These are phyloP conservation scores for Laticauda colubrina DNA, from an alignment of 2,113 vertebrate genomes.

Conservation along the genomic window DNA sequence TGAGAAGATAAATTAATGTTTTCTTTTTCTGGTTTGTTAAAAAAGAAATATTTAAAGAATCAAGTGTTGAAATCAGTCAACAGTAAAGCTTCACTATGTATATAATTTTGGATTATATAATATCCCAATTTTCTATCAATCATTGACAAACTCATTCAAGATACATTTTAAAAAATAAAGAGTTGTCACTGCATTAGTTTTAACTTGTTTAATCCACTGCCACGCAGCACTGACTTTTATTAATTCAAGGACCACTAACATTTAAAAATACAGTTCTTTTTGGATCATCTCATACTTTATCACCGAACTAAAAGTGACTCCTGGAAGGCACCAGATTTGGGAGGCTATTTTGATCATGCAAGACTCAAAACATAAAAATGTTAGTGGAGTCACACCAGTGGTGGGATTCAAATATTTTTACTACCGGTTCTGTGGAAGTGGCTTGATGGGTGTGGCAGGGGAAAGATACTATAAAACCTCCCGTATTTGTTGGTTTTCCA, in stretches of 20 bases:
- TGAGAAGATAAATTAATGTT: background rate
- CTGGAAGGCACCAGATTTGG: too few species aligned
- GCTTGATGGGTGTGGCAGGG: too few species aligned
- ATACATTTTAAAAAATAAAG: background rate
- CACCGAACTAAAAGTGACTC: background rate
- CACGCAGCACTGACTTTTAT: background rate
- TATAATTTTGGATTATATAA: background rate
- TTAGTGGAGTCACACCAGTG: too few species aligned
- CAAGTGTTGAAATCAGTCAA: background rate
- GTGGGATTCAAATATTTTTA: too few species aligned
- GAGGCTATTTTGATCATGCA: too few species aligned
- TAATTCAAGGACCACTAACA: background rate
- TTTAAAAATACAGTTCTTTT: background rate
- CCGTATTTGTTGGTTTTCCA: too few species aligned
- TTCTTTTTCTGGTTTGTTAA: background rate
- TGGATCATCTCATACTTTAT: background rate
- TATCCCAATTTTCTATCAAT: background rate
- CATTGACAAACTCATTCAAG: background rate
- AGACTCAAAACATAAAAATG: too few species aligned
- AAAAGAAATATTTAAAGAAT: background rate
- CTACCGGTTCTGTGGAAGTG: too few species aligned
- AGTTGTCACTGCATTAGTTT: background rate
- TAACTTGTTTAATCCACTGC: background rate
- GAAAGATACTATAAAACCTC: too few species aligned
- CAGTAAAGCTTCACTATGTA: background rate